These are phyloP conservation scores for Rhabdornis inornatus DNA, from an alignment of 2,113 vertebrate species.

Conservation along the genomic window DNA sequence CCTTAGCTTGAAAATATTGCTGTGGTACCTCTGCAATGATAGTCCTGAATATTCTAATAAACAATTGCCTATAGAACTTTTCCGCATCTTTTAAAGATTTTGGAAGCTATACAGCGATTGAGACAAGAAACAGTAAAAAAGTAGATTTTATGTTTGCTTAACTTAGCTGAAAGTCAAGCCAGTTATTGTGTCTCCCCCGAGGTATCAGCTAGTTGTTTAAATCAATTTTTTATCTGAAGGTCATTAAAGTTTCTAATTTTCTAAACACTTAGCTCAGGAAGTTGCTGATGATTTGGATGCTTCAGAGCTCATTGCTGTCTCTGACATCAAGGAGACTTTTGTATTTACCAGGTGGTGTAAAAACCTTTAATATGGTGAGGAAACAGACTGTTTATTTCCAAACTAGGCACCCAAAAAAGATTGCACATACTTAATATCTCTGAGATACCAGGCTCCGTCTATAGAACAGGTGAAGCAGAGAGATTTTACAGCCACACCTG, in stretches of 20 bases:
- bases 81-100: background rate
- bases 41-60: background rate
- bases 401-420: background rate
- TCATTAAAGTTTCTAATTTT: background rate
- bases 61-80: background rate
- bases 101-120: background rate
- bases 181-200: background rate
- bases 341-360: background rate
- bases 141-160: background rate
- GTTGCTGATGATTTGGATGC: accelerated
- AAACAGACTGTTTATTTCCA: background rate
- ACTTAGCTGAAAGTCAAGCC: background rate
- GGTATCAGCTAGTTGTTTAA: background rate
- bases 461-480: accelerated
- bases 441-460: background rate
- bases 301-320: background rate
- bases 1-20: background rate
- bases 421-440: background rate
- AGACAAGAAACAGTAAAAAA: background rate
- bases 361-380: background rate
- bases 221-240: background rate
- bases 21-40: background rate
- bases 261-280: background rate
- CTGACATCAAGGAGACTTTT: background rate
- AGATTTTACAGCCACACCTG: background rate